These are phyloP conservation scores for Phortica okadai DNA, from an alignment of 2,888 invertebrate genomes.

Conservation along the genomic window DNA sequence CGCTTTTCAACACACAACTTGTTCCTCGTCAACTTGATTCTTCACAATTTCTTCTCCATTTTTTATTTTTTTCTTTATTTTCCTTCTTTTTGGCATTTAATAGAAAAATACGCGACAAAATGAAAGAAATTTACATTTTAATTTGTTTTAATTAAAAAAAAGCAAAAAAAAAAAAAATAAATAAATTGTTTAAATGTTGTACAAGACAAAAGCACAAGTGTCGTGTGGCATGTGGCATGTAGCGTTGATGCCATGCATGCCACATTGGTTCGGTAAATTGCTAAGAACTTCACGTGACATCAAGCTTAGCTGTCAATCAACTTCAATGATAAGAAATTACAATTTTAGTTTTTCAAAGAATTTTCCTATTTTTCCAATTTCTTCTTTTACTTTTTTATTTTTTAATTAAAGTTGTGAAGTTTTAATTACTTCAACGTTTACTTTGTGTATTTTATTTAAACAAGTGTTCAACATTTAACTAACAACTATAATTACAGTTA, in stretches of 20 bases:
- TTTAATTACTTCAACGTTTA: no score
- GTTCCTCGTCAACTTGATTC: neutral
- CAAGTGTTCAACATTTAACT: no score
- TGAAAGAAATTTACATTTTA: slow-evolving; percentile 34
- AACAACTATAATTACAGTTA: no score
- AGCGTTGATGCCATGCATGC: neutral
- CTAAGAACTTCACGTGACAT: neutral
- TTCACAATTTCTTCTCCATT: slow-evolving; percentile 35
- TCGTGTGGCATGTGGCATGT: neutral
- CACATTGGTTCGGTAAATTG: no score
- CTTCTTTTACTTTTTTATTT: no score
- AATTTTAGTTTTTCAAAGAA: no score
- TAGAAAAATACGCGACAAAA: neutral
- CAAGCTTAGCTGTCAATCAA: neutral
- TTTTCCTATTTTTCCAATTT: no score
- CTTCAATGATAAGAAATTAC: no score
- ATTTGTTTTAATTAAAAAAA: slow-evolving; percentile 35
- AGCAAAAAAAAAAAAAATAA: slow-evolving; percentile 20
- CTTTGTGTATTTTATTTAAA: no score
- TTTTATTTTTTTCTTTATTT: slow-evolving; percentile 58
- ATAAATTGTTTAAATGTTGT: neutral
- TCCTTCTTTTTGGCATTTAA: neutral
- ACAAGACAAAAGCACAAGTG: neutral
- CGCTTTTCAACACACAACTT: slow-evolving; percentile 1
- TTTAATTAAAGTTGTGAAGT: no score